A percentile compares a stretch with the other conserved stretches of the same genome.
Conservation (phyloP, 2,888 invertebrate species). For the Dorcus parallelipipedus region DNA sequence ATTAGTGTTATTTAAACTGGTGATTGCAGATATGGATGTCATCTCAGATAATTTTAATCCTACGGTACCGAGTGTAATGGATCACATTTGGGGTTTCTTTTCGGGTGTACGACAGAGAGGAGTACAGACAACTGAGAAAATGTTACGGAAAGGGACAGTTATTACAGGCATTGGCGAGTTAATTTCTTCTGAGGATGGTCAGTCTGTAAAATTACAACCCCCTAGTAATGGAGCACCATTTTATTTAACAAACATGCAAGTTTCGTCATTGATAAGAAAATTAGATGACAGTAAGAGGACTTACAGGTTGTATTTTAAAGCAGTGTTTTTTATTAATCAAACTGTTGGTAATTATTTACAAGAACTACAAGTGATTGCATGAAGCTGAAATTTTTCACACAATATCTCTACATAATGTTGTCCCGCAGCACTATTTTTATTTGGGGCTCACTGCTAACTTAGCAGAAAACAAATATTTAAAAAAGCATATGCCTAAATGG, state of each 20-base stretch:
- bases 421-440: no score
- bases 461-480: no score
- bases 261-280: constrained; percentile 69
- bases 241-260: constrained; percentile 76
- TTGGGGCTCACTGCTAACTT: no score
- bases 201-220: constrained; percentile 65
- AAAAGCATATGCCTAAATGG: no score
- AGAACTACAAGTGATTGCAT: no score
- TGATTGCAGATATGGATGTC: constrained; percentile 67
- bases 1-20: neutral
- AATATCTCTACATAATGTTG: no score
- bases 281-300: constrained; percentile 68
- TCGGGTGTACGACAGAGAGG: constrained; percentile 80
- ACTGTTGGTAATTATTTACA: no score
- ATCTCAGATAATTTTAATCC: constrained; percentile 82
- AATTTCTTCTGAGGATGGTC: constrained; percentile 58
- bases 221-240: constrained; percentile 68
- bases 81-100: constrained; percentile 82
- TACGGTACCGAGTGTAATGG: constrained; percentile 69
- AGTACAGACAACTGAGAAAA: constrained; percentile 82
- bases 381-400: no score
- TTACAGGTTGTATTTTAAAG: constrained; percentile 54
- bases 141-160: constrained; percentile 77
- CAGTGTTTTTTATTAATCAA: no score
- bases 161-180: constrained; percentile 79